Base-by-base conservation (phyloP, 2,888 invertebrate species). In the Caenorhabditis auriculariae region DNA sequence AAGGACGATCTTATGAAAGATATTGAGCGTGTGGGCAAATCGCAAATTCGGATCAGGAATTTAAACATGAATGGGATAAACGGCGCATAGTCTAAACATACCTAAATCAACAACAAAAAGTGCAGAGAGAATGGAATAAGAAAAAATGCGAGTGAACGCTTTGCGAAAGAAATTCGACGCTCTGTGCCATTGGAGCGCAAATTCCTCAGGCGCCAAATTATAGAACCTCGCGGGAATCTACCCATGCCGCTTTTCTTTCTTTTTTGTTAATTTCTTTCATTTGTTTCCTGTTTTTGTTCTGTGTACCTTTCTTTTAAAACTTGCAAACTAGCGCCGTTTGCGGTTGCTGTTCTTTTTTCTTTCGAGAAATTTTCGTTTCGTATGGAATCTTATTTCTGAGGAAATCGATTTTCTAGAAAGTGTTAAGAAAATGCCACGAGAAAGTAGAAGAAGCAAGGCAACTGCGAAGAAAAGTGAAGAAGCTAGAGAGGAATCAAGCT, bases 181-280 rank as follows among this genome's bases (percentile, higher is more conserved):
- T n/a, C n/a, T n/a, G n/a, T 32, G 35, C 35, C 35, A 32, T 32
- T 32, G 35, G 35, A 9, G 35, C 35, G n/a, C n/a, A 32, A 32
- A 32, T 32, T 26, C 23, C 17, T 24, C 45, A 32, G 41, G 28
- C 3, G 32, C 24, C 7, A 44, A 42, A 41, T 9, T 49, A 5
- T 29, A 47, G 54, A 47, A 47, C 41, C 54, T 35, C 41, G 39
- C 2, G 19, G n/a, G n/a, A 6, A 7, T 15, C 7, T 24, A 24
- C 42, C 46, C 53, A 53, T 24, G 32, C 9, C 28, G 24, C n/a
- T 35, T 48, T 49, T 61, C 44, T 17, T 42, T 42, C 24, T 26
- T 46, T 43, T 51, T 43, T 49, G n/a, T n/a, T n/a, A n/a, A n/a
- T n/a, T 46, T 27, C 29, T 41, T 39, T 28, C 6, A 23, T 27